phyloP scores from a whole-genome alignment of 2,888 invertebrate species.

The Pachycephus smyrnensis region DNA sequence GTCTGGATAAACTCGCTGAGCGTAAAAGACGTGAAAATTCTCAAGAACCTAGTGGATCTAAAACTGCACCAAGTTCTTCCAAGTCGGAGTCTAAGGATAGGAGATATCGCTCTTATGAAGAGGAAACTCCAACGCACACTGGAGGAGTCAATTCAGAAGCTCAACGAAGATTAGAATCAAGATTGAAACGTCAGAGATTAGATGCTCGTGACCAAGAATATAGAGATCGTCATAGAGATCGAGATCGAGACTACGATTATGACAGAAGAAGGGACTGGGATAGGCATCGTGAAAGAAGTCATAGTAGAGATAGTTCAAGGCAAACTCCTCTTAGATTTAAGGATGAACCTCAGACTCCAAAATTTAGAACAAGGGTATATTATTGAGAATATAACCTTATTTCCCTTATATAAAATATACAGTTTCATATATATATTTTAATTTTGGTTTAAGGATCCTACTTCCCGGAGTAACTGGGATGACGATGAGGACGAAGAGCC shows the following conservation, averaged over 20 bases:
- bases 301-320: slow-evolving; percentile 41
- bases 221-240: slow-evolving; percentile 58
- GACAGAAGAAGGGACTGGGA: slow-evolving; percentile 45
- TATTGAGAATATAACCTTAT: slow-evolving; percentile 29
- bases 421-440: slow-evolving; percentile 4
- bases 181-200: slow-evolving; percentile 61
- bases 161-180: slow-evolving; percentile 73
- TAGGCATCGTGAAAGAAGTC: slow-evolving; percentile 50
- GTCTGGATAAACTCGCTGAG: slow-evolving; percentile 88
- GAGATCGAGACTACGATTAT: slow-evolving; percentile 49
- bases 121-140: slow-evolving; percentile 94
- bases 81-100: slow-evolving; percentile 63
- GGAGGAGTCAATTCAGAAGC: slow-evolving; percentile 90
- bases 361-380: slow-evolving; percentile 67
- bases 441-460: slow-evolving; percentile 65
- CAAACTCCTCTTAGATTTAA: slow-evolving; percentile 74
- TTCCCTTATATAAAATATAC: background rate
- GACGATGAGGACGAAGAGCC: slow-evolving; percentile 73
- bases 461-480: slow-evolving; percentile 81
- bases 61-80: slow-evolving; percentile 53
- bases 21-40: slow-evolving; percentile 72
- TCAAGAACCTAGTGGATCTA: slow-evolving; percentile 43
- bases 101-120: slow-evolving; percentile 82
- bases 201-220: slow-evolving; percentile 51
- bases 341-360: slow-evolving; percentile 90